Conservation (phyloP, 2,113 vertebrate genomes). For the rabbit (Oryctolagus cuniculus) region mOryCun1.1 NC_091440.1:126726501-126727000, state of each 20-base stretch:
- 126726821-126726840: neutral
- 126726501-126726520: accelerated
- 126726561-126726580: neutral
- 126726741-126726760: neutral
- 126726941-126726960: neutral
- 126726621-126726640: neutral
- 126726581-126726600: neutral
- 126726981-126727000: neutral
- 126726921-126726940: neutral
- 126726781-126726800: neutral
- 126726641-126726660: neutral
- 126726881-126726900: neutral
- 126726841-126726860: neutral
- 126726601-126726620: neutral
- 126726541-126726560: neutral
- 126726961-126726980: neutral
- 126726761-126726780: neutral
- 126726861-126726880: neutral
- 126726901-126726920: neutral
- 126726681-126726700: neutral
- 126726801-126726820: neutral
- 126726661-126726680: neutral
- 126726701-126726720: neutral
- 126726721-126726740: neutral
- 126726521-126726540: neutral